Evolutionary conservation across 2,797 vertebrate species (phyloP).

Genomic region (Lagocephalus sceleratus): DNA sequence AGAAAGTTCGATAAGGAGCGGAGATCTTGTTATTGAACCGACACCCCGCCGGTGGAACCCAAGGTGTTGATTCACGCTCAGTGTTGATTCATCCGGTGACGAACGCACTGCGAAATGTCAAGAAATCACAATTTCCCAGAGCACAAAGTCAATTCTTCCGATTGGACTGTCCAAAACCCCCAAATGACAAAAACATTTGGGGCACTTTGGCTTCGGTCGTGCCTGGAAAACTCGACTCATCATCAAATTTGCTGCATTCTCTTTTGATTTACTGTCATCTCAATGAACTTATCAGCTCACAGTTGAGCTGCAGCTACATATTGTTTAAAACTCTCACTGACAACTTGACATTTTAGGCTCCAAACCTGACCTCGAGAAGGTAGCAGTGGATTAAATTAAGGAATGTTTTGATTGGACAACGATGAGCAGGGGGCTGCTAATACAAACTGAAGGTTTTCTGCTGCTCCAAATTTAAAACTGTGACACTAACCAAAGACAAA

Average conservation of each 20-base stretch:
- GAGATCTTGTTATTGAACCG: constrained; percentile 1
- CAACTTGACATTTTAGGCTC: too few species aligned
- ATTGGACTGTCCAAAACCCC: not conserved
- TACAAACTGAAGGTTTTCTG: too few species aligned
- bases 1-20: constrained; percentile 9
- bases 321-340: too few species aligned
- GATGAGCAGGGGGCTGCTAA: too few species aligned
- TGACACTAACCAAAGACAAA: too few species aligned
- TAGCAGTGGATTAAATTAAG: too few species aligned
- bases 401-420: too few species aligned
- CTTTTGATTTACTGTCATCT: too few species aligned
- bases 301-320: not conserved
- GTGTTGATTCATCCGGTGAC: not conserved
- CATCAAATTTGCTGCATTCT: too few species aligned
- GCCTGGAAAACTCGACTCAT: not conserved
- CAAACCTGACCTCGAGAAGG: too few species aligned
- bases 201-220: not conserved
- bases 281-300: not conserved
- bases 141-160: not conserved
- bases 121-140: not conserved
- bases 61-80: not conserved
- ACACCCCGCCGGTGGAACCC: not conserved
- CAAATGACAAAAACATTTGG: not conserved
- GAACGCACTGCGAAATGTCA: not conserved
- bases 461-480: too few species aligned